Base-by-base conservation (phyloP, 35 echinoderm and acorn worm genomes). In the Apostichopus japonicus region DNA sequence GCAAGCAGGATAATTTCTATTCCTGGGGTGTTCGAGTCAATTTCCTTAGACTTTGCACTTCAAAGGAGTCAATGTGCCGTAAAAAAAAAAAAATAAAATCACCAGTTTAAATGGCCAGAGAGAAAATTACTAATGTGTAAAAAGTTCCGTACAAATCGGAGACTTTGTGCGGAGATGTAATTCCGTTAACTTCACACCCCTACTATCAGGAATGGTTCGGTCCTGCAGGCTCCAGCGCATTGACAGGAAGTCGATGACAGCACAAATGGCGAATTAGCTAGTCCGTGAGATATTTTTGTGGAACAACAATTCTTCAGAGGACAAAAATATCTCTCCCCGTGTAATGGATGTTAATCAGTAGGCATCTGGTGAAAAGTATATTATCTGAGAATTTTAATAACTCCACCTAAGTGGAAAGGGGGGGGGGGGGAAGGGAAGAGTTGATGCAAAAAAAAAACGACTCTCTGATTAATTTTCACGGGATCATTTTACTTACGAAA, bases 81-180 rank as follows among this genome's bases (percentile, higher is more conserved):
- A 75, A 75, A 75, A 24, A 6, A 75, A 75, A 21, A 23, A 61
- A 75, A 75, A 65, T 65, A 75, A 23, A 44, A 4, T 44, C 33
- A 44, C 33, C 33, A 44, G 33, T 44, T 44, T 44, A 44, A 75
- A 75, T 23, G 16, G 71, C 14, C 71, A 75, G 17, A 4, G 7
- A 75, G 71, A 75, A 75, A 75, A 75, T 24, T 75, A 75, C 71
- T 75, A 8, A 75, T 75, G n/a, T 75, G 71, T 75, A 24, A 75
- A 75, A 75, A 44, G 33, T 44, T 44, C 33, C 33, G 33, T 44
- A 44, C 33, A 3, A 44, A 44, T 44, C 33, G 2, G 33, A 44
- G 33, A 44, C 33, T 44, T 44, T 44, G 33, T 44, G 33, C 33
- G 33, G 33, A 44, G 33, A 44, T 44, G 33, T 44, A 44, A 44